Percentiles rank a stretch among this genome's conserved stretches.
phyloP scores from a whole-genome alignment of 1,140 invertebrate genomes.

The Micrasema minimum region DNA sequence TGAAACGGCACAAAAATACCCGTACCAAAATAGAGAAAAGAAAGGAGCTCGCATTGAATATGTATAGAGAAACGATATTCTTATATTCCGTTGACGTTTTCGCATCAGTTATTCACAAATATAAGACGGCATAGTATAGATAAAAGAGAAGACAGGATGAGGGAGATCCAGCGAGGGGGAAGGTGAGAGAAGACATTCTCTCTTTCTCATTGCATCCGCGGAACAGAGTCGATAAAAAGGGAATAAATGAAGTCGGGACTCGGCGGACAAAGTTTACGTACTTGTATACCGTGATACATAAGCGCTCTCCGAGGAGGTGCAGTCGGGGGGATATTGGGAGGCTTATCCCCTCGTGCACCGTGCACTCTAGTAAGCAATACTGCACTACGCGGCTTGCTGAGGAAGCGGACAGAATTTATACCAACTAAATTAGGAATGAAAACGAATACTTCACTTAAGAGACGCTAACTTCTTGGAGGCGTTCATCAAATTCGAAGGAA shows the following conservation, averaged over 20 bases:
- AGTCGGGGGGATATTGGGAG: background rate
- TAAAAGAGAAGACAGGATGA: background rate
- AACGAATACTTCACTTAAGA: background rate
- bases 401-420: slow-evolving; percentile 12
- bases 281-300: slow-evolving; percentile 21
- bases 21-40: slow-evolving; percentile 26
- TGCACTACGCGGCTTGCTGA: slow-evolving; percentile 8
- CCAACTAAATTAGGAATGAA: slow-evolving; percentile 25
- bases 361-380: background rate
- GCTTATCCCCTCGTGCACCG: background rate
- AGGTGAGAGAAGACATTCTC: background rate
- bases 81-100: slow-evolving; percentile 39
- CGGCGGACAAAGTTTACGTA: slow-evolving; percentile 36
- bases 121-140: slow-evolving; percentile 12
- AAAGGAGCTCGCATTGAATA: slow-evolving; percentile 32
- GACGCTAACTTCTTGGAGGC: no score
- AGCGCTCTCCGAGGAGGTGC: slow-evolving; percentile 24
- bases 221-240: slow-evolving; percentile 34
- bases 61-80: slow-evolving; percentile 38
- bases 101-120: slow-evolving; percentile 36
- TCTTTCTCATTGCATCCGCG: slow-evolving; percentile 23
- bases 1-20: slow-evolving; percentile 29
- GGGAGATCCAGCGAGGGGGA: background rate
- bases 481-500: no score
- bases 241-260: slow-evolving; percentile 32